Conservation (phyloP, 2,113 vertebrate species). For the Cyanistes caeruleus region DNA sequence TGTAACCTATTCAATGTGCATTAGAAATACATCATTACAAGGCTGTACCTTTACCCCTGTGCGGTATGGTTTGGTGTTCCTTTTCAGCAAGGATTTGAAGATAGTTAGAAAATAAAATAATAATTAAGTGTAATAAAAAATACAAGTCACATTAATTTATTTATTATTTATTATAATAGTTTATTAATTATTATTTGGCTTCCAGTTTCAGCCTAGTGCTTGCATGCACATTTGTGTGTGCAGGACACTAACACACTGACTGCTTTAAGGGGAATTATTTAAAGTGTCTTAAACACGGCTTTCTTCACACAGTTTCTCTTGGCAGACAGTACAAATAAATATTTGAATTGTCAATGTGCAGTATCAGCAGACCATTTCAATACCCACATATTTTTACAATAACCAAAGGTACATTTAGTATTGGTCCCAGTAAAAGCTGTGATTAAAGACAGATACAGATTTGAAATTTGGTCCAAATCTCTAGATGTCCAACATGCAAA, state of each 20-base stretch:
- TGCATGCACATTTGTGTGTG: rapidly evolving
- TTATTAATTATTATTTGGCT: background rate
- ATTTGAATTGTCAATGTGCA: background rate
- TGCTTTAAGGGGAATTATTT: background rate
- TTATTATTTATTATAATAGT: background rate
- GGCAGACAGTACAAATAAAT: background rate
- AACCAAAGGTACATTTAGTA: background rate
- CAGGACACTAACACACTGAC: background rate
- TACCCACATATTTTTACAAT: background rate
- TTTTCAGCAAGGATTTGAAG: background rate
- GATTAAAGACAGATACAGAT: background rate
- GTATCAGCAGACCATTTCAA: background rate
- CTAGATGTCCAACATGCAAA: background rate
- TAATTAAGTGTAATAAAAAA: background rate
- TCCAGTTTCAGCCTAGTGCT: background rate
- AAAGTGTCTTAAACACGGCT: background rate
- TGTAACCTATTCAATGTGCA: background rate
- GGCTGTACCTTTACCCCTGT: background rate
- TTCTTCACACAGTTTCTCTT: background rate
- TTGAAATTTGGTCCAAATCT: background rate
- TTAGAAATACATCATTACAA: background rate
- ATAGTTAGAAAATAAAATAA: background rate
- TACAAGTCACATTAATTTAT: background rate
- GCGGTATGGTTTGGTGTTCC: background rate
- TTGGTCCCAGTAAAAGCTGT: background rate